These are phyloP conservation scores for Chloropsis cyanopogon DNA, from an alignment of 2,113 vertebrate genomes.

Conservation along the genomic window DNA sequence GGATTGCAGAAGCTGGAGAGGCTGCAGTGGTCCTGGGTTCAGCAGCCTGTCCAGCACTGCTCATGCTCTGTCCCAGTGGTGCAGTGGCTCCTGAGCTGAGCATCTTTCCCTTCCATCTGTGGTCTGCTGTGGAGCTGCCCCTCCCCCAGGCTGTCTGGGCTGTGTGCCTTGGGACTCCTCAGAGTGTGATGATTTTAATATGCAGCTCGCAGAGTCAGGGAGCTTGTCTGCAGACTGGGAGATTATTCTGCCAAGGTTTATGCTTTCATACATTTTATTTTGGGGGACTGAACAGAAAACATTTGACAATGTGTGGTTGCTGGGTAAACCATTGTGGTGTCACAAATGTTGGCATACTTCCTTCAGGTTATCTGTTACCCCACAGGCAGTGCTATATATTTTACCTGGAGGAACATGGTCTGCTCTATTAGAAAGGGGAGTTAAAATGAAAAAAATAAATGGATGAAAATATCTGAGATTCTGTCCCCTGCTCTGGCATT, in stretches of 20 bases:
- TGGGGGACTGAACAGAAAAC: neutral
- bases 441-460: neutral
- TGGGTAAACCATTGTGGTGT: neutral
- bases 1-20: neutral
- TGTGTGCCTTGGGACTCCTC: neutral
- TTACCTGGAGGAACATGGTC: neutral
- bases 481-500: neutral
- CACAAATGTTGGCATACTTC: neutral
- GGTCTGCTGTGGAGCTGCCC: neutral
- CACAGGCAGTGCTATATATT: neutral
- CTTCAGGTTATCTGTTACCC: neutral
- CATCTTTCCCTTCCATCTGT: neutral
- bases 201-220: neutral
- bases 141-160: neutral
- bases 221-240: neutral
- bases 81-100: neutral
- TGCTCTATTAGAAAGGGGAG: neutral
- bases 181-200: neutral
- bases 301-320: neutral
- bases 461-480: neutral
- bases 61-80: neutral
- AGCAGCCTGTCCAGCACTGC: neutral
- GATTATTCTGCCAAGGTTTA: neutral
- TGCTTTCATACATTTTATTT: accelerated
- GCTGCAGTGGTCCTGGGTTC: neutral